These are phyloP conservation scores for Ptychoptera albimana DNA, from an alignment of 2,888 invertebrate species.

Conservation along the genomic window DNA sequence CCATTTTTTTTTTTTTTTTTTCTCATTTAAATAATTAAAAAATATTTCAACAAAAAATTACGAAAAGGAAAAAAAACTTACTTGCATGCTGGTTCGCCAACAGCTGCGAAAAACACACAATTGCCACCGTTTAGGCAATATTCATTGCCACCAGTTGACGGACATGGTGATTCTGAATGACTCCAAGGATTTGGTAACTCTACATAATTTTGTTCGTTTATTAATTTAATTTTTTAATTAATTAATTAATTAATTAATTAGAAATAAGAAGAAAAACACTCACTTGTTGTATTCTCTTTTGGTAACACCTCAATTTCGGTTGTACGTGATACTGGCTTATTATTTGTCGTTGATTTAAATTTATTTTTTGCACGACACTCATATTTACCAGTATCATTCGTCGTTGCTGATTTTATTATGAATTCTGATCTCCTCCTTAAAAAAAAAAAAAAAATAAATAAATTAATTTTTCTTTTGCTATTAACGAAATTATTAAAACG, in stretches of 20 bases:
- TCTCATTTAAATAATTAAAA: too few species aligned
- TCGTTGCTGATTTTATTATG: slow-evolving; percentile 56
- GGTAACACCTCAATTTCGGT: slow-evolving; percentile 23
- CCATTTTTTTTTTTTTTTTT: too few species aligned
- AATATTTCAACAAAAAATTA: too few species aligned
- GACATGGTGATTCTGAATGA: not conserved
- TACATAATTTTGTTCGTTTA: slow-evolving; percentile 10
- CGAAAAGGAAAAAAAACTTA: slow-evolving; percentile 40
- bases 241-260: too few species aligned
- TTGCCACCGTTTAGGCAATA: slow-evolving; percentile 81
- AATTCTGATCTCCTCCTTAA: slow-evolving; percentile 70
- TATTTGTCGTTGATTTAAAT: slow-evolving; percentile 25
- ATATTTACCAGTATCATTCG: slow-evolving; percentile 62
- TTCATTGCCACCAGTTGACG: slow-evolving; percentile 2
- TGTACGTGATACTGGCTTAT: slow-evolving; percentile 19
- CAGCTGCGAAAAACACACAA: slow-evolving; percentile 63
- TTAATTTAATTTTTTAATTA: slow-evolving; percentile 33
- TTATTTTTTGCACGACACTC: slow-evolving; percentile 60
- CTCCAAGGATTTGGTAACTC: too few species aligned
- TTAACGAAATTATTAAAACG: not conserved
- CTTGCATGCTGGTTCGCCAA: slow-evolving; percentile 73
- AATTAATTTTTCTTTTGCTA: not conserved
- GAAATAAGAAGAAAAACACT: too few species aligned
- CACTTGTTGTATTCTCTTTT: slow-evolving; percentile 17
- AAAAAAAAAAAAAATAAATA: slow-evolving; percentile 19